Percentiles rank a stretch among this genome's conserved stretches.
These are phyloP conservation scores for Cerceris ruficornis DNA, from an alignment of 2,888 invertebrate species.

Conservation along the genomic window DNA sequence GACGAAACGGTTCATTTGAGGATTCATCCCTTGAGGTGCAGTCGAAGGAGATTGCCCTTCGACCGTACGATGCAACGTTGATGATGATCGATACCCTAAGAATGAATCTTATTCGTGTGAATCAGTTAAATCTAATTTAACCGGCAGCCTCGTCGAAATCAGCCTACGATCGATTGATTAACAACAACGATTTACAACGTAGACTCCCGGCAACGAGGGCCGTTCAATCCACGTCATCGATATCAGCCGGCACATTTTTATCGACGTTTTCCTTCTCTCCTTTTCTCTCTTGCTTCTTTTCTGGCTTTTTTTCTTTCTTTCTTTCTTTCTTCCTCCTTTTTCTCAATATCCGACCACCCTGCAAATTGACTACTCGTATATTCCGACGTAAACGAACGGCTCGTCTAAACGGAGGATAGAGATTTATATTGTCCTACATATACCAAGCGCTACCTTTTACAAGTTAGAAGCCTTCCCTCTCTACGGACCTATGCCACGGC, in stretches of 20 bases:
- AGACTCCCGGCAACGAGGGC: conserved; percentile 58
- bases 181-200: conserved; percentile 64
- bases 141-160: conserved; percentile 28
- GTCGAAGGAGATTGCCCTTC: conserved; percentile 16
- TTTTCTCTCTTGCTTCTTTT: not conserved
- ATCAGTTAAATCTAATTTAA: conserved; percentile 58
- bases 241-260: conserved; percentile 46
- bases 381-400: conserved; percentile 2
- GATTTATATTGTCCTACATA: conserved; percentile 39
- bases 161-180: conserved; percentile 48
- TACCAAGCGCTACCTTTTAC: conserved; percentile 33
- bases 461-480: conserved; percentile 46
- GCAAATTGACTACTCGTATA: conserved; percentile 37
- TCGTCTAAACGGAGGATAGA: conserved; percentile 31
- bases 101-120: conserved; percentile 57
- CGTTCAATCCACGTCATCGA: conserved; percentile 63
- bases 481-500: conserved; percentile 26
- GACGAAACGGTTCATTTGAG: not conserved
- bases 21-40: not conserved
- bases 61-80: conserved; percentile 25
- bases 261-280: conserved; percentile 12
- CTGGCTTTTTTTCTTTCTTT: not conserved
- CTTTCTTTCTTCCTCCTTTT: not conserved
- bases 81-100: conserved; percentile 57
- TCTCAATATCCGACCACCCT: not conserved